Conservation (phyloP, 1,140 invertebrate species). For the Hormaphis cornu region DNA sequence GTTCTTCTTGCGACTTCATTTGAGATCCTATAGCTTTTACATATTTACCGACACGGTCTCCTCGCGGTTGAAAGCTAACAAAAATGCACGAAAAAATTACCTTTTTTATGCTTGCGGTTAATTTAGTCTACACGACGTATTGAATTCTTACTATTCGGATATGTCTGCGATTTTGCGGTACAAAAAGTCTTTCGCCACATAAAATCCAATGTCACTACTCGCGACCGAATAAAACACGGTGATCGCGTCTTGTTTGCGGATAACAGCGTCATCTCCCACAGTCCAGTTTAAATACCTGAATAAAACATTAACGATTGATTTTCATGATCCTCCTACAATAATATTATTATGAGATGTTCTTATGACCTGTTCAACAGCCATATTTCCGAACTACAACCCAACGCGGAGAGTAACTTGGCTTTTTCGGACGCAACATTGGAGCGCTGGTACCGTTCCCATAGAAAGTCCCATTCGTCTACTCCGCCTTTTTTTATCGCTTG, state of each 20-base stretch:
- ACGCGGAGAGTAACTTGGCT: slow-evolving; percentile 50
- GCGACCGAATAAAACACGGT: slow-evolving; percentile 40
- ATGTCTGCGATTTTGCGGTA: slow-evolving; percentile 50
- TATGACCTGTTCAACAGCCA: slow-evolving; percentile 44
- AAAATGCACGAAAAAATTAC: too few species aligned
- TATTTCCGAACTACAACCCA: slow-evolving; percentile 53
- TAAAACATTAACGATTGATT: background rate
- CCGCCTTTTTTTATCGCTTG: slow-evolving; percentile 61
- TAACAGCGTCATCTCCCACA: slow-evolving; percentile 41
- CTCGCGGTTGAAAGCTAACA: slow-evolving; percentile 33
- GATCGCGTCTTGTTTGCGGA: slow-evolving; percentile 43
- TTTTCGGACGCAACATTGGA: slow-evolving; percentile 62
- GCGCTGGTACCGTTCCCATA: slow-evolving; percentile 60
- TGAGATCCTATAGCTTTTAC: slow-evolving; percentile 34
- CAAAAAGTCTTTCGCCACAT: slow-evolving; percentile 55
- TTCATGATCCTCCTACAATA: too few species aligned
- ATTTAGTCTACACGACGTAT: too few species aligned
- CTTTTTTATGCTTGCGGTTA: too few species aligned
- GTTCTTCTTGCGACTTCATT: slow-evolving; percentile 37
- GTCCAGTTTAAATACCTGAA: slow-evolving; percentile 44
- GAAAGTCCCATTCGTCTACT: slow-evolving; percentile 68
- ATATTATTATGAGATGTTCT: too few species aligned
- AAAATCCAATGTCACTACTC: slow-evolving; percentile 50
- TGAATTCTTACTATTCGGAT: slow-evolving; percentile 47
- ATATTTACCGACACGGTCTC: slow-evolving; percentile 34